Base-by-base conservation (phyloP, 2,888 invertebrate genomes). In the Baccha elongata region DNA sequence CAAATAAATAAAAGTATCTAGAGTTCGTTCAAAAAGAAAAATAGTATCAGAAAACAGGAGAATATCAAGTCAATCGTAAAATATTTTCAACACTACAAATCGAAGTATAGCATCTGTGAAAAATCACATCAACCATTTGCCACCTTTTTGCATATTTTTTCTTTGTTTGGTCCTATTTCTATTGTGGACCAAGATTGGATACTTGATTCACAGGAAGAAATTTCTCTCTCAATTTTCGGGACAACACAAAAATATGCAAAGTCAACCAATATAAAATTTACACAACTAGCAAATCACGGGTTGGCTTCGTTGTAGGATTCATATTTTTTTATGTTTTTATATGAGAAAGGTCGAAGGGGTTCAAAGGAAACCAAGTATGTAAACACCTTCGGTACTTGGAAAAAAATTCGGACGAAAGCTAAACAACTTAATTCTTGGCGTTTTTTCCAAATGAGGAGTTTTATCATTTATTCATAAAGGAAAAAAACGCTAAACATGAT, bases 211-310 rank as follows among this genome's bases (percentile, higher is more conserved):
- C 74, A 68, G 48, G 50, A 44, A 55, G 42, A 46, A 48, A 58
- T 60, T 60, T 52, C 29, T 32, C 11, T 32, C 11, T 52, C 6
- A 10, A 7, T 32, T 52, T 32, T 17, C 7, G 11, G 55, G 40
- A 55, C 13, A 58, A 74, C 15, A 29, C 3, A 19, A 23, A 46
- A 40, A 40, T 23, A 55, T 37, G 21, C 19, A 55, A 62, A 83
- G 81, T 83, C 76, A 83, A 83, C 76, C 76, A 80, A 80, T 74
- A 67, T 67, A 76, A 67, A 81, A 81, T 72, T 81, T 76, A 76
- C 67, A 76, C 81, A 83, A 60, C 46, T 72, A 75, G 40, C 42
- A 62, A 62, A 68, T 37, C 37, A 62, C 53, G 52, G 53, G 11
- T 40, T 40, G 55, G n/a, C n/a, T n/a, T n/a, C n/a, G n/a, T n/a